A percentile compares a stretch with the other conserved stretches of the same genome.
phyloP scores from a whole-genome alignment of 2,113 vertebrate genomes.

The Uria lomvia region DNA sequence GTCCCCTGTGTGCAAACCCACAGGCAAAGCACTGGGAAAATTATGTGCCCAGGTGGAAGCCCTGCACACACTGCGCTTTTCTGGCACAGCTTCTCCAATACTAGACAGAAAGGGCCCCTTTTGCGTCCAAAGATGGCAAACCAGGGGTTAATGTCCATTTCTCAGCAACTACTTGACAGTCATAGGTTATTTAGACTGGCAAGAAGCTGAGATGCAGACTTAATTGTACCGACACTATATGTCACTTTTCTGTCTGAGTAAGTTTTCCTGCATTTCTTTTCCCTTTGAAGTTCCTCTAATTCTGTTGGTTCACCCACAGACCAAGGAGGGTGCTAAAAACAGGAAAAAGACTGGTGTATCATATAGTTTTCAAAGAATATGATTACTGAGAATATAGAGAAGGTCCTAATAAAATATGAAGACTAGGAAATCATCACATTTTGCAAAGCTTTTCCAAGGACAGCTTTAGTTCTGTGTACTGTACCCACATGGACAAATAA shows the following conservation, averaged over 20 bases:
- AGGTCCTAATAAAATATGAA: not conserved
- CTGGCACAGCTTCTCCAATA: not conserved
- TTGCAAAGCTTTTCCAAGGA: not conserved
- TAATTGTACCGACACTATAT: not conserved
- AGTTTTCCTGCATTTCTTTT: not conserved
- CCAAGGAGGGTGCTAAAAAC: not conserved
- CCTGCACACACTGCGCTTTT: not conserved
- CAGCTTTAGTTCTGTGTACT: not conserved
- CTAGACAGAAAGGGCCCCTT: not conserved
- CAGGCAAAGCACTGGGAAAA: not conserved
- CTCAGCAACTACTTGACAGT: not conserved
- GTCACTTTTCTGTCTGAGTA: not conserved
- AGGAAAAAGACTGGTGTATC: accelerated
- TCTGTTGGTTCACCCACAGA: not conserved
- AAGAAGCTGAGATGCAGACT: not conserved
- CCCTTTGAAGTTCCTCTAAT: not conserved
- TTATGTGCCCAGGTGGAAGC: not conserved
- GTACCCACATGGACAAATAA: not conserved
- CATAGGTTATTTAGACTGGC: not conserved
- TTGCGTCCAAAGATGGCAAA: not conserved
- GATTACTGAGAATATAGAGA: not conserved
- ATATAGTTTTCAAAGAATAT: not conserved
- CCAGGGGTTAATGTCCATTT: not conserved
- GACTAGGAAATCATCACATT: not conserved
- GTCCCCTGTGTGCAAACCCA: not conserved